phyloP scores from a whole-genome alignment of 2,888 invertebrate genomes.

The Andrena dorsata region DNA sequence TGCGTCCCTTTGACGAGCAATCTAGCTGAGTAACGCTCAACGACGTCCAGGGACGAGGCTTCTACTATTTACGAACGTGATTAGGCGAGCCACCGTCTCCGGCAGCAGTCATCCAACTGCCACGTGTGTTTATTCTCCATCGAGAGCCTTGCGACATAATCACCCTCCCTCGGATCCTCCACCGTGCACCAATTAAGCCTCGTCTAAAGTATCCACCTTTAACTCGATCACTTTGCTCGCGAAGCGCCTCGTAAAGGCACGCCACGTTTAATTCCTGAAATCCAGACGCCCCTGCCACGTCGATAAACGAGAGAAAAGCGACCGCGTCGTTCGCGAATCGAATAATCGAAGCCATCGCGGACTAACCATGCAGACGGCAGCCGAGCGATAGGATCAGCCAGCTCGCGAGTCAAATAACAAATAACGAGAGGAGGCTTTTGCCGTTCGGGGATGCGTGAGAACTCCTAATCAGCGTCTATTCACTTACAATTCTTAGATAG shows the following conservation, averaged over 20 bases:
- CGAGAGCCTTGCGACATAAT: too few species aligned
- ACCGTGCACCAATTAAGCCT: too few species aligned
- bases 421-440: conserved; percentile 24
- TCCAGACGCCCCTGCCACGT: too few species aligned
- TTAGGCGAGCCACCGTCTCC: too few species aligned
- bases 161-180: too few species aligned
- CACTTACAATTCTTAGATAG: conserved; percentile 33
- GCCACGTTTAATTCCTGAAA: too few species aligned
- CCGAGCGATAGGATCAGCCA: conserved; percentile 41
- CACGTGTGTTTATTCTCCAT: too few species aligned
- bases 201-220: too few species aligned
- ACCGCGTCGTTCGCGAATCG: neutral
- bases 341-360: conserved; percentile 5
- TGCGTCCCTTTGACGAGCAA: conserved; percentile 32
- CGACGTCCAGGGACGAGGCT: neutral
- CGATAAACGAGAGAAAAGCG: too few species aligned
- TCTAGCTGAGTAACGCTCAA: conserved; percentile 21
- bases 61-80: neutral
- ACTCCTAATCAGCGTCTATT: conserved; percentile 54
- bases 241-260: too few species aligned
- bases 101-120: neutral
- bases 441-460: conserved; percentile 47
- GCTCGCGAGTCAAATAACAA: conserved; percentile 46
- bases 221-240: too few species aligned
- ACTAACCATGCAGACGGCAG: conserved; percentile 39